These are phyloP conservation scores for Jordanella pulchra DNA, from an alignment of 2,797 vertebrate genomes.

Conservation along the genomic window DNA sequence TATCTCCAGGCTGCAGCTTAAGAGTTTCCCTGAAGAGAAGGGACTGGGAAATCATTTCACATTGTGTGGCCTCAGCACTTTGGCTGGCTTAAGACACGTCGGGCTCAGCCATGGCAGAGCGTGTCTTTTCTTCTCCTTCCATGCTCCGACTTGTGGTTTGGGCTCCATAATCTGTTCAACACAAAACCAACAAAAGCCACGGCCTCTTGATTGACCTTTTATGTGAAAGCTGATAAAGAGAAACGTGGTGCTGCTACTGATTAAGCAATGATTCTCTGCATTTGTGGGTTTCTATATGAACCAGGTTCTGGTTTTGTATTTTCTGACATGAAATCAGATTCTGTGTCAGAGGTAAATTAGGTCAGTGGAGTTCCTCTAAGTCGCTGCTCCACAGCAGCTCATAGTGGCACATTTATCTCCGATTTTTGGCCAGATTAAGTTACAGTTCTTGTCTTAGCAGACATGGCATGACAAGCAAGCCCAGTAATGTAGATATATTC, in stretches of 20 bases:
- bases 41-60: slow-evolving; percentile 75
- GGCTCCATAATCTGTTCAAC: slow-evolving; percentile 71
- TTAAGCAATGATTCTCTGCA: slow-evolving; percentile 44
- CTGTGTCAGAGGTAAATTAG: slow-evolving; percentile 49
- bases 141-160: slow-evolving; percentile 64
- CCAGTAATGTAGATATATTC: slow-evolving; percentile 79
- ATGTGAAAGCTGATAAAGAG: slow-evolving; percentile 72
- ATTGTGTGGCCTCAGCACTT: slow-evolving; percentile 78
- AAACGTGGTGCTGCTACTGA: slow-evolving; percentile 65
- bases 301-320: slow-evolving; percentile 28
- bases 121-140: slow-evolving; percentile 19
- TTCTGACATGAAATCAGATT: slow-evolving; percentile 52
- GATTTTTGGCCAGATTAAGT: slow-evolving; percentile 72
- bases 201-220: slow-evolving; percentile 73
- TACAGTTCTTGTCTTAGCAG: slow-evolving; percentile 78
- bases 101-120: slow-evolving; percentile 52
- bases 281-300: slow-evolving; percentile 11
- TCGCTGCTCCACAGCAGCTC: slow-evolving; percentile 62
- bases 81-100: slow-evolving; percentile 71
- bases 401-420: slow-evolving; percentile 60
- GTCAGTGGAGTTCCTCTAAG: slow-evolving; percentile 63
- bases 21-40: slow-evolving; percentile 80
- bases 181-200: slow-evolving; percentile 75
- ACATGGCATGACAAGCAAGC: slow-evolving; percentile 75
- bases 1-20: slow-evolving; percentile 84